Evolutionary conservation across 2,113 vertebrate genomes (phyloP), one percentile per base, ranked within the genome.

Genomic region (Brachyhypopomus gauderio): DNA sequence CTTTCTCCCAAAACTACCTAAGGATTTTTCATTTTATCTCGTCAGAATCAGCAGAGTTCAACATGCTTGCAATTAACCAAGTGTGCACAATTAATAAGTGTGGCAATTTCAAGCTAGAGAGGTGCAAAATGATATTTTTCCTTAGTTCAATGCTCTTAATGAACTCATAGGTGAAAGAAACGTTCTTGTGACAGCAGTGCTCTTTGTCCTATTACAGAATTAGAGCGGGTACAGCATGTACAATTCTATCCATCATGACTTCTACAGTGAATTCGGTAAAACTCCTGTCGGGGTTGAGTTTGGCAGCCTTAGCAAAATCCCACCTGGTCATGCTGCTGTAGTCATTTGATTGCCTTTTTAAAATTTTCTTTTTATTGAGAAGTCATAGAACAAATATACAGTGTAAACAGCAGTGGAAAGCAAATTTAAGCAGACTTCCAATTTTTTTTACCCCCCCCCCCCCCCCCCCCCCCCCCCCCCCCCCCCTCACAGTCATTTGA

Each of bases 41-140:
- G 25, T 63, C 79, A 70, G 75, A 73, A 85, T 75, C 62, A 64
- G 30, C 23, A 41, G 27, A 67, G 34, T 75, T 76, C 38, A 76
- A 48, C 41, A 52, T 3, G 22, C 36, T 52, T 38, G 34, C 23
- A 17, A 27, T 56, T 62, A n/a, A 16, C 38, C 63, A 6, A 48
- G 34, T 36, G 56, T 55, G 58, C 4, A 7, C 14, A 22, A 12
- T 38, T 59, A 56, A 27, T 34, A 59, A 36, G 30, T 38, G 27
- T 38, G 48, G 63, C 14, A 78, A 38, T n/a, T 48, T 70, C 20
- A 17, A 62, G 22, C 23, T 30, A 73, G 59, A 45, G 30, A 77
- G 8, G 55, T 63, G 23, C 4, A 30, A 20, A 17, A 5, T 12
- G 1, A 75, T 23, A 69, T 71, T 14, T 34, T 34, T 67, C 64